A percentile compares a stretch with the other conserved stretches of the same genome.
phyloP scores from a whole-genome alignment of 2,888 invertebrate genomes.

The Marasmarcha lunaedactyla region DNA sequence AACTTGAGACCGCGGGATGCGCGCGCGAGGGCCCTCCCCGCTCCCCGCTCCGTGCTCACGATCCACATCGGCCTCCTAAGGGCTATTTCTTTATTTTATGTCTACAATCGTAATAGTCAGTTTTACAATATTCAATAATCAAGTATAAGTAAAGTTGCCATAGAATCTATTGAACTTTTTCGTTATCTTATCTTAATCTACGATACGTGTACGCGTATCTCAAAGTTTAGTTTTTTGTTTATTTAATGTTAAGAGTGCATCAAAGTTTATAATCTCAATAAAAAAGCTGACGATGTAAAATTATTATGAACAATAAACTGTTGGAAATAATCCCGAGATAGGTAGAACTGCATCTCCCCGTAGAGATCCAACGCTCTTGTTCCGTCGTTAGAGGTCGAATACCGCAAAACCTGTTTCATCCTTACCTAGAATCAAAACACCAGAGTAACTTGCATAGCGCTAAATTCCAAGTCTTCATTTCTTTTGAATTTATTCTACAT shows the following conservation, averaged over 20 bases:
- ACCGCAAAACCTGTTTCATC: conserved; percentile 1
- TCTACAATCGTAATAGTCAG: too few species aligned
- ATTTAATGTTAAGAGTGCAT: too few species aligned
- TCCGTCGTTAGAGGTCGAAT: neutral
- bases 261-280: too few species aligned
- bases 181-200: too few species aligned
- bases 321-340: neutral
- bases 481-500: neutral
- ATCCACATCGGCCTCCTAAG: neutral
- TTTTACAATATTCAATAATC: too few species aligned
- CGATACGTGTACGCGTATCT: too few species aligned
- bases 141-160: too few species aligned
- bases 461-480: neutral
- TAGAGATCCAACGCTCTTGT: conserved; percentile 1
- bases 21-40: conserved; percentile 14
- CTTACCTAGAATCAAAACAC: conserved; percentile 1
- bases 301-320: too few species aligned
- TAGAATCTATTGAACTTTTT: too few species aligned
- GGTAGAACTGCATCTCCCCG: neutral
- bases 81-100: neutral
- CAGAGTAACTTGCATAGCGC: neutral
- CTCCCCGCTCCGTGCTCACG: conserved; percentile 6
- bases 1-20: conserved; percentile 46
- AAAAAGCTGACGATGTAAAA: too few species aligned
- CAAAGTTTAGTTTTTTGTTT: too few species aligned